A percentile compares a stretch with the other conserved stretches of the same genome.
Evolutionary conservation across 2,888 invertebrate genomes (phyloP).

Genomic region (Aphodius sticticus): DNA sequence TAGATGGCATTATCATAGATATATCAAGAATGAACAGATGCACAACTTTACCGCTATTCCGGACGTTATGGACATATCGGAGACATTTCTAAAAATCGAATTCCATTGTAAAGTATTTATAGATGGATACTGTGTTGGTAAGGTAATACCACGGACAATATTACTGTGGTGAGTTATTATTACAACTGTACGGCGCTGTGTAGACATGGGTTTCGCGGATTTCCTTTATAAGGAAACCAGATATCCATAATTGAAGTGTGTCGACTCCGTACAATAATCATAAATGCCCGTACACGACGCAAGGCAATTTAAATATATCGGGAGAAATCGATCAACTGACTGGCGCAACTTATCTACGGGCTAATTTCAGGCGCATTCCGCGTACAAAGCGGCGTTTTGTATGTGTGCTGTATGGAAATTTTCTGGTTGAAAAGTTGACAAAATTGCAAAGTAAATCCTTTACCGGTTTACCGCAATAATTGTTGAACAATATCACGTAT

Average conservation of each 20-base stretch:
- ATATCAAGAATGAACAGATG: too few species aligned
- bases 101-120: too few species aligned
- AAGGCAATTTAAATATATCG: neutral
- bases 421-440: neutral
- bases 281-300: constrained; percentile 4
- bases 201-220: neutral
- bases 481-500: neutral
- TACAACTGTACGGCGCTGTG: neutral
- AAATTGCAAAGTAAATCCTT: neutral
- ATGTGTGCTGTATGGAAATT: neutral
- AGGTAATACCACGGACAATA: neutral
- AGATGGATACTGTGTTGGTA: neutral
- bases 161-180: neutral
- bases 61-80: too few species aligned
- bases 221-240: constrained; percentile 4
- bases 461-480: neutral
- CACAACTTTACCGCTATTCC: too few species aligned
- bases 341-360: neutral
- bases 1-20: too few species aligned
- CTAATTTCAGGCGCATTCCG: neutral
- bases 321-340: neutral
- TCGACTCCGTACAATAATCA: neutral
- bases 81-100: too few species aligned
- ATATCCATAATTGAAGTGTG: constrained; percentile 4
- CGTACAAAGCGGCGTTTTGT: neutral